These are phyloP conservation scores for Eulemur coronatus DNA, from an alignment of 2,797 vertebrate species.

Conservation along the genomic window DNA sequence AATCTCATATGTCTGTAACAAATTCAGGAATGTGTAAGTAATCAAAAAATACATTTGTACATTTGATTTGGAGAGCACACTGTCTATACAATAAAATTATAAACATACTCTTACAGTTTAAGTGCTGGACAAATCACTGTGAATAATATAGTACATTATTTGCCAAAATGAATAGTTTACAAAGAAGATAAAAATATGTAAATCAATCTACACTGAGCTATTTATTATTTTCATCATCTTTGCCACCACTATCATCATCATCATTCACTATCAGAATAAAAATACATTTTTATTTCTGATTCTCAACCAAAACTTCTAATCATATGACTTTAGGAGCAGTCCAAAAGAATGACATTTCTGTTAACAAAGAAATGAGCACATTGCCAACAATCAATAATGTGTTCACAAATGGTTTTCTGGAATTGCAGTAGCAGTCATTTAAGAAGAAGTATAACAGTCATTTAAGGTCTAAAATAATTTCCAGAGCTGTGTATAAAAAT, in stretches of 20 bases:
- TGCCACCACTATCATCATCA: not conserved
- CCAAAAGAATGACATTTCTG: constrained; percentile 23
- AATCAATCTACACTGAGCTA: not conserved
- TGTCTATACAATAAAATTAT: not conserved
- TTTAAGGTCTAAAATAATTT: constrained; percentile 37
- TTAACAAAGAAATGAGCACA: constrained; percentile 23
- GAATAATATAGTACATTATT: not conserved
- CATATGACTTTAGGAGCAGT: not conserved
- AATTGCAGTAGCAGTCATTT: not conserved
- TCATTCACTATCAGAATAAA: not conserved
- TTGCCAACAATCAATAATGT: not conserved
- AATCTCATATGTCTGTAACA: not conserved
- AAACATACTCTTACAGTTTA: not conserved
- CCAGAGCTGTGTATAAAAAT: not conserved
- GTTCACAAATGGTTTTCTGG: constrained; percentile 33
- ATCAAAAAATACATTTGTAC: not conserved
- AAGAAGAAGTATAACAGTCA: not conserved
- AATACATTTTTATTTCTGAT: constrained; percentile 27
- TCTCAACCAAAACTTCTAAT: constrained; percentile 6
- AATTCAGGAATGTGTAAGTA: not conserved
- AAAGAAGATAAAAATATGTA: not conserved
- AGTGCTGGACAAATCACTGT: not conserved
- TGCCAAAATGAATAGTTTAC: not conserved
- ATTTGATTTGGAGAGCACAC: constrained; percentile 10
- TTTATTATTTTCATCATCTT: constrained; percentile 38